Evolutionary conservation across 2,888 invertebrate species (phyloP), one percentile per base, ranked within the genome.

Genomic region (Brachypalpus laphriformis): DNA sequence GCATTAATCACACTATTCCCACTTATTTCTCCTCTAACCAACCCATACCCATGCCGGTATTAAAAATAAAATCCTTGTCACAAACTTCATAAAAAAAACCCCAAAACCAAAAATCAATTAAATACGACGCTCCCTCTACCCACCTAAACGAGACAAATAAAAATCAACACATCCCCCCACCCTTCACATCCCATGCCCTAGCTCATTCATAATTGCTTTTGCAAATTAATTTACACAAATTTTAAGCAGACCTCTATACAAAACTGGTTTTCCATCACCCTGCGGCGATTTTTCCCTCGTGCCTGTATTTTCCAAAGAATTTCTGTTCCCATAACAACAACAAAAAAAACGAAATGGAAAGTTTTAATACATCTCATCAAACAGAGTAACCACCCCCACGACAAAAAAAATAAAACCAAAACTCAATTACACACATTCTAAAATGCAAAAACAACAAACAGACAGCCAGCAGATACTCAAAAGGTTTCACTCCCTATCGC

Each of bases 71-170:
- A 11, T 40, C 7, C 14, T 9, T 45, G 25, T 16, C 63, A 16
- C 22, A 6, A 18, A 63, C 28, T n/a, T 20, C 34, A 49, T 14
- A 4, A 31, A 34, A 18, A 65, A 11, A 25, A 31, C 31, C 31
- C n/a, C n/a, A n/a, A n/a, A 47, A 47, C 18, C 5, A 51, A 61
- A 72, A 72, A 61, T 72, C 72, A 72, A 72, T 72, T 59, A 49
- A 59, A 59, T 18, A 11, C 31, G 71, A 22, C 59, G 59, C 71
- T n/a, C 71, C n/a, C 28, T 14, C 49, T 8, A 2, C 8, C 45
- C 3, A 37, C 14, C 31, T n/a, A 9, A 56, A 25, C 22, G 14
- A 47, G 47, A 37, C 7, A 34, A 25, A 59, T 42, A n/a, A 34
- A 57, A 37, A 14, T 16, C 56, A 28, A 3, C 40, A n/a, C n/a